A percentile compares a stretch with the other conserved stretches of the same genome.
These are phyloP conservation scores for Moxostoma hubbsi DNA, from an alignment of 2,797 vertebrate genomes.

Conservation along the genomic window DNA sequence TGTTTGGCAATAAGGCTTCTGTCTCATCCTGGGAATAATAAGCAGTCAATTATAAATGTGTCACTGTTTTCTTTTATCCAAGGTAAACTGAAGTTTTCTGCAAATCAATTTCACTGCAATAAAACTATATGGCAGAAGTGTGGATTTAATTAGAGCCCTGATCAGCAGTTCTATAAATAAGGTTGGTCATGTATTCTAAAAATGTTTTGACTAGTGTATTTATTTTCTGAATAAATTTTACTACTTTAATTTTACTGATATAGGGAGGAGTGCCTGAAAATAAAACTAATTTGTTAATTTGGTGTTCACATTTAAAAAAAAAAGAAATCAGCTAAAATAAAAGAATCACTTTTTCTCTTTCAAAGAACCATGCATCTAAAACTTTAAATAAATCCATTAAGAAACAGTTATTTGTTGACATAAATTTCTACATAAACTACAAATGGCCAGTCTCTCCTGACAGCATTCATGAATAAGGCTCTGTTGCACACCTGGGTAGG, in stretches of 20 bases:
- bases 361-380: not conserved
- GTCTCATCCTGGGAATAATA: conserved; percentile 59
- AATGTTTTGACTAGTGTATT: too few species aligned
- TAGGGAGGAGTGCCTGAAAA: too few species aligned
- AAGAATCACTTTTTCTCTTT: not conserved
- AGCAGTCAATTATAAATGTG: conserved; percentile 50
- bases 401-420: not conserved
- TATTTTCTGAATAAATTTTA: too few species aligned
- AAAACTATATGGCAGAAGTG: not conserved
- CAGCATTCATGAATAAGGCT: not conserved
- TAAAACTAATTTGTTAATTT: too few species aligned
- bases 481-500: not conserved
- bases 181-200: not conserved
- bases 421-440: not conserved
- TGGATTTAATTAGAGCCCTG: not conserved
- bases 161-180: not conserved
- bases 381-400: conserved; percentile 1
- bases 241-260: too few species aligned
- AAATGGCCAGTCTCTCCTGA: conserved; percentile 5
- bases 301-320: too few species aligned
- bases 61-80: not conserved
- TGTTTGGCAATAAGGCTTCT: conserved; percentile 56
- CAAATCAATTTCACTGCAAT: conserved; percentile 17
- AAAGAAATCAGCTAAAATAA: too few species aligned
- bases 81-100: conserved; percentile 16